A percentile compares a stretch with the other conserved stretches of the same genome.
These are phyloP conservation scores for Drosophila bunnanda DNA, from an alignment of 2,888 invertebrate species.

Conservation along the genomic window DNA sequence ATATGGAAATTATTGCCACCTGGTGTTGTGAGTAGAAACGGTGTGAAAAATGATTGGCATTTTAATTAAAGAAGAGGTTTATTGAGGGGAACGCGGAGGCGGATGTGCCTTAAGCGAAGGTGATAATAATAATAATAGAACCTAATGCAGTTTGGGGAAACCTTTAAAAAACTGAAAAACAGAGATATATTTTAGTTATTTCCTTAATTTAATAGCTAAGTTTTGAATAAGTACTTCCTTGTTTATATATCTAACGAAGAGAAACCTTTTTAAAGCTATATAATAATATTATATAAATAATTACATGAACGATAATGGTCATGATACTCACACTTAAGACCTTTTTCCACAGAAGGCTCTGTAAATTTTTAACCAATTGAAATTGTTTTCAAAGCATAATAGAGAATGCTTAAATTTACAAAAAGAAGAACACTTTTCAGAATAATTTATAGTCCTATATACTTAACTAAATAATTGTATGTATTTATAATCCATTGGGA, in stretches of 20 bases:
- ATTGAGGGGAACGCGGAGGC: background rate
- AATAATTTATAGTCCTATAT: background rate
- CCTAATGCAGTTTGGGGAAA: background rate
- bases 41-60: constrained; percentile 51
- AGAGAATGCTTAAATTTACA: background rate
- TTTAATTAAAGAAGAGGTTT: constrained; percentile 16
- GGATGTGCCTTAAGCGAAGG: constrained; percentile 17
- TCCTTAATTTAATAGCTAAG: background rate
- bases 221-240: background rate
- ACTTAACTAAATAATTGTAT: background rate
- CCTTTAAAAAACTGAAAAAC: too few relatives aligned
- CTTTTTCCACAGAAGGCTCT: background rate
- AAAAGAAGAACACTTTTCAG: background rate
- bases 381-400: too few relatives aligned
- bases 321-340: background rate
- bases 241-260: background rate
- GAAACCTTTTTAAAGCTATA: background rate
- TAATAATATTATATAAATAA: background rate
- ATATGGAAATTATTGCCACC: constrained; percentile 57
- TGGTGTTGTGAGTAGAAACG: constrained; percentile 13
- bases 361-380: background rate
- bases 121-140: background rate
- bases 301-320: background rate
- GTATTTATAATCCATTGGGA: too few relatives aligned
- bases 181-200: background rate